Evolutionary conservation across 92 coral and sea anemone species (phyloP).

Genomic region (Anthopleura xanthogrammica): DNA sequence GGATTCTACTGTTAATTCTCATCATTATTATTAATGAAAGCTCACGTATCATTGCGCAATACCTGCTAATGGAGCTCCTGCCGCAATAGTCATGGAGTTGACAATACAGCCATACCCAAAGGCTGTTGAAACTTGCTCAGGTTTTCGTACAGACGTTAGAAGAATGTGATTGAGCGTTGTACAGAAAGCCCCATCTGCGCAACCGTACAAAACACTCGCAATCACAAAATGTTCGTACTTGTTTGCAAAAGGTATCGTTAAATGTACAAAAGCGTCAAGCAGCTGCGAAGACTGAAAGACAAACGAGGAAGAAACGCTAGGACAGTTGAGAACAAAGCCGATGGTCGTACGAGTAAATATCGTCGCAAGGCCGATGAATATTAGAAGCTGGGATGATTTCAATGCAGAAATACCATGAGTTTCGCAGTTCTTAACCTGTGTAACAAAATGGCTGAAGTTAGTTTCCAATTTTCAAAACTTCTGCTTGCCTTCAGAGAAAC

Average conservation of each 20-base stretch:
- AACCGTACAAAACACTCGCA: constrained; percentile 42
- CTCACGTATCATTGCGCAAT: background rate
- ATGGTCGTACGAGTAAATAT: constrained; percentile 15
- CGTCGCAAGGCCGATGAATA: constrained; percentile 49
- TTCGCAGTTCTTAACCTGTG: constrained; percentile 48
- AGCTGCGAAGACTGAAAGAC: constrained; percentile 35
- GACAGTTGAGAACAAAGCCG: constrained; percentile 41
- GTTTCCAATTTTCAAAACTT: background rate
- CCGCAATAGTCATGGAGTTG: constrained; percentile 35
- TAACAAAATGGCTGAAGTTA: background rate
- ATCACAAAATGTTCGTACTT: constrained; percentile 29
- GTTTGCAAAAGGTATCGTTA: constrained; percentile 32
- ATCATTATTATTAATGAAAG: no score
- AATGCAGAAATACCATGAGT: constrained; percentile 46
- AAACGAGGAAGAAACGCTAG: constrained; percentile 20
- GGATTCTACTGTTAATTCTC: no score
- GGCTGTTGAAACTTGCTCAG: constrained; percentile 22
- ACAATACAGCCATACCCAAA: constrained; percentile 44
- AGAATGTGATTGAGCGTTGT: constrained; percentile 36
- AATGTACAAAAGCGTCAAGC: constrained; percentile 23
- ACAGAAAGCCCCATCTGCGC: constrained; percentile 45
- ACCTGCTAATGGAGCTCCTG: constrained; percentile 61
- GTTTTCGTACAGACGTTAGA: constrained; percentile 24
- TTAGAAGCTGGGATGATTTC: constrained; percentile 41
- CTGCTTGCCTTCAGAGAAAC: background rate